Conservation (phyloP, 2,797 vertebrate genomes). For the Microchirus variegatus region DNA sequence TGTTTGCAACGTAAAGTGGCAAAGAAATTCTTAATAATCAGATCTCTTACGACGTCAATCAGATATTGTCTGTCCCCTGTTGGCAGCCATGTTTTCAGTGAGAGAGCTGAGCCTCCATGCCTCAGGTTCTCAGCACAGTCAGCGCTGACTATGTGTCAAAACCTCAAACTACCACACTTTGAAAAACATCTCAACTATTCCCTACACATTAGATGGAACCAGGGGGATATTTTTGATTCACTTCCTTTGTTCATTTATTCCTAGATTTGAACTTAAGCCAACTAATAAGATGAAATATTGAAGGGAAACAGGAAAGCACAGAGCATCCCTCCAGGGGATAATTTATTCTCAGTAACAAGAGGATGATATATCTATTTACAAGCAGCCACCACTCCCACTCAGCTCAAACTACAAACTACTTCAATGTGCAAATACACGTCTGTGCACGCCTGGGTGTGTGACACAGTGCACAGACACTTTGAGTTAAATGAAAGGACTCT, state of each 20-base stretch:
- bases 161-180: no score
- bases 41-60: no score
- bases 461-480: constrained; percentile 24
- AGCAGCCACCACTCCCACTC: constrained; percentile 1
- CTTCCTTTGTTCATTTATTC: constrained; percentile 35
- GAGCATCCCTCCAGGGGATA: constrained; percentile 14
- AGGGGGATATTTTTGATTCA: not conserved
- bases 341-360: constrained; percentile 20
- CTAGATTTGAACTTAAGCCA: constrained; percentile 6
- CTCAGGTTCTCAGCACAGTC: no score
- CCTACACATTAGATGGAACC: no score
- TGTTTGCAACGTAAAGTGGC: no score
- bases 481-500: constrained; percentile 40
- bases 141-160: no score
- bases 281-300: constrained; percentile 18
- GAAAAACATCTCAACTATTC: no score
- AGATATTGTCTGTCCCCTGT: no score
- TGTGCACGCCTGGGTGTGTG: constrained; percentile 1
- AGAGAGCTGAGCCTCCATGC: no score
- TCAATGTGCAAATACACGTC: not conserved
- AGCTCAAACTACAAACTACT: not conserved
- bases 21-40: no score
- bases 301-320: constrained; percentile 31
- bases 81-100: no score
- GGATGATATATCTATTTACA: constrained; percentile 11